Base-by-base conservation (phyloP, 2,113 vertebrate genomes). In the Myodes glareolus region DNA sequence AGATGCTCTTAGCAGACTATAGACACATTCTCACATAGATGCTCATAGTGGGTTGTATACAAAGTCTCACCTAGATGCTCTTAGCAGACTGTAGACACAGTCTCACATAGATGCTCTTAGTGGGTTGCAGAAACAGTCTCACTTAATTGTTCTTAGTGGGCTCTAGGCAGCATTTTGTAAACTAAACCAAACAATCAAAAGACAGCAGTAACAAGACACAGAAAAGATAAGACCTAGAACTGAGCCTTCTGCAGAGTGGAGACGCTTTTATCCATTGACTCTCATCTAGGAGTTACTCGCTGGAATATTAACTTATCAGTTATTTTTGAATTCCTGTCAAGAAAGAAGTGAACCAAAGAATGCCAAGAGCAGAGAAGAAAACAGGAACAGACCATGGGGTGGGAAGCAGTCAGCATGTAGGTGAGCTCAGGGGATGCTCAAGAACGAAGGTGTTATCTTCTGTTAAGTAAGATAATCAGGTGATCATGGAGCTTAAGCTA, bases 361-460 rank as follows among this genome's bases (percentile, higher is more conserved):
- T 36, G 45, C 31, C 9, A 52, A 73, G 39, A 7, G 12, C 7
- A 89, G 50, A 68, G 42, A 36, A 31, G 2, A 14, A 13, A 9
- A 47, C 1, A 67, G 31, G 11, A 1, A 3, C 68, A 42, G 19
- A 27, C 11, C 31, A n/a, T 45, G 29, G 33, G 3, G 5, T 1
- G 7, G 11, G 7, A 70, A 63, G 61, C 58, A 31, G 3, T 61
- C 27, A 31, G 1, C 2, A 0, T 39, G 29, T 67, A 76, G 33
- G 67, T 36, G 4, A 91, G 52, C 42, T 29, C 81, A 39, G 33
- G 16, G 9, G 0, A 21, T 52, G 9, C 27, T 72, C 3, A 0
- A 73, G 21, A n/a, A 2, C 5, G 47, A 19, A 14, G 23, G 3
- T 0, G 5, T 13, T 1, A 63, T 67, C 1, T 10, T 36, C 70